Evolutionary conservation across 2,888 invertebrate genomes (phyloP).

Genomic region (Drosophila austrosaltans): DNA sequence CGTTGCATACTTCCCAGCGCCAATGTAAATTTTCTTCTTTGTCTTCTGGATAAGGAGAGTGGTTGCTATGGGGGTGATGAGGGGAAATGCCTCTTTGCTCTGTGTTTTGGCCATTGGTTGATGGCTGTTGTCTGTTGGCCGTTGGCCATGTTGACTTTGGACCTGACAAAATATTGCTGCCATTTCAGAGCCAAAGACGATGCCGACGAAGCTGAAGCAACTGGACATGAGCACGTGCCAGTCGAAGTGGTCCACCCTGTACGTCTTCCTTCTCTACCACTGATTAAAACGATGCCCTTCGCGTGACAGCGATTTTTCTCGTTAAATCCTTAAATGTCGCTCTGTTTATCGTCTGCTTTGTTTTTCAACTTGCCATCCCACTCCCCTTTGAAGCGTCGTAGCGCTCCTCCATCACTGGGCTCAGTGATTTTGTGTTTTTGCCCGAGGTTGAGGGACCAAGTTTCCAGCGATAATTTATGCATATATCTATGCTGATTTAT

Average conservation of each 20-base stretch:
- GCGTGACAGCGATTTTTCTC: constrained; percentile 72
- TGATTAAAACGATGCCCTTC: constrained; percentile 74
- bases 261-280: constrained; percentile 47
- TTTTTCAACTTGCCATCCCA: constrained; percentile 48
- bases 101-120: constrained; percentile 21
- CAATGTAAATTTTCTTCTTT: constrained; percentile 69
- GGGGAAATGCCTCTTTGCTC: constrained; percentile 27
- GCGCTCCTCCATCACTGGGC: background rate
- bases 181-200: constrained; percentile 46
- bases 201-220: constrained; percentile 29
- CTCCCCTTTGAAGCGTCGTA: constrained; percentile 3
- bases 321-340: constrained; percentile 76
- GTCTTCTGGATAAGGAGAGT: constrained; percentile 35
- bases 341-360: constrained; percentile 62
- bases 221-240: constrained; percentile 55
- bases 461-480: constrained; percentile 74
- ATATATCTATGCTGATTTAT: constrained; percentile 78
- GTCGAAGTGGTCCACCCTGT: constrained; percentile 10
- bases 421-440: constrained; percentile 24
- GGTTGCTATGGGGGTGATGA: background rate
- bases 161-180: constrained; percentile 67
- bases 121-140: constrained; percentile 34
- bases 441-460: constrained; percentile 44
- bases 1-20: constrained; percentile 69
- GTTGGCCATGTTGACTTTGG: constrained; percentile 70